Evolutionary conservation across 1,140 invertebrate species (phyloP).

Genomic region (Calosoma granatense): DNA sequence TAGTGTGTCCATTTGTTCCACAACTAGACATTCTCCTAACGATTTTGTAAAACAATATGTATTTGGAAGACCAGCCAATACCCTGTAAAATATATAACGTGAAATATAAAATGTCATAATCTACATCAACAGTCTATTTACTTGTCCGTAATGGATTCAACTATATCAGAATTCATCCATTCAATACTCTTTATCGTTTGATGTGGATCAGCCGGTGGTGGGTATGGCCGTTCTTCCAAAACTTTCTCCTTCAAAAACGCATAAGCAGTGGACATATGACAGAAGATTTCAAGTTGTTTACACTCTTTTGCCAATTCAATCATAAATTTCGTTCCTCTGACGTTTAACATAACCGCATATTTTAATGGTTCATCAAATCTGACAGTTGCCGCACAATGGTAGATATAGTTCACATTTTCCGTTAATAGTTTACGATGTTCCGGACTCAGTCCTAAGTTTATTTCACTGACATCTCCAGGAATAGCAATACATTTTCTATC

Average conservation of each 20-base stretch:
- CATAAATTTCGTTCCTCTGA: slow-evolving; percentile 62
- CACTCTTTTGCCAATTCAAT: slow-evolving; percentile 64
- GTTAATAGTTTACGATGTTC: slow-evolving; percentile 57
- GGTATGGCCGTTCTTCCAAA: slow-evolving; percentile 64
- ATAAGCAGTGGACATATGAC: slow-evolving; percentile 52
- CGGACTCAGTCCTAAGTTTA: slow-evolving; percentile 62
- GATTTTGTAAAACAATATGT: slow-evolving; percentile 91
- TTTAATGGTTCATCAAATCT: slow-evolving; percentile 67
- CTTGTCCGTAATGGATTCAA: slow-evolving; percentile 63
- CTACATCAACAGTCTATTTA: slow-evolving; percentile 24
- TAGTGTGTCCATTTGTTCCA: slow-evolving; percentile 62
- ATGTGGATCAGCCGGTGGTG: slow-evolving; percentile 77
- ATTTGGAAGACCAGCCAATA: slow-evolving; percentile 76
- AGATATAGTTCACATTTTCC: slow-evolving; percentile 69
- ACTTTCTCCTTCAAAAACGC: slow-evolving; percentile 54
- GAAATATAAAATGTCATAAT: background rate
- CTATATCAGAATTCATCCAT: slow-evolving; percentile 73
- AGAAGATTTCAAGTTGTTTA: slow-evolving; percentile 55
- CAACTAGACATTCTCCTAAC: slow-evolving; percentile 68
- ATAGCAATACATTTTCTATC: slow-evolving; percentile 58
- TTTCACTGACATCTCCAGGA: slow-evolving; percentile 63
- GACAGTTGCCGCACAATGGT: slow-evolving; percentile 87
- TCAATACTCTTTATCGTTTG: slow-evolving; percentile 80
- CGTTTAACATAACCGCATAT: slow-evolving; percentile 62
- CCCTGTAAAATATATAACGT: slow-evolving; percentile 35